phyloP scores from a whole-genome alignment of 1,140 invertebrate genomes.

The Psix sp. region DNA sequence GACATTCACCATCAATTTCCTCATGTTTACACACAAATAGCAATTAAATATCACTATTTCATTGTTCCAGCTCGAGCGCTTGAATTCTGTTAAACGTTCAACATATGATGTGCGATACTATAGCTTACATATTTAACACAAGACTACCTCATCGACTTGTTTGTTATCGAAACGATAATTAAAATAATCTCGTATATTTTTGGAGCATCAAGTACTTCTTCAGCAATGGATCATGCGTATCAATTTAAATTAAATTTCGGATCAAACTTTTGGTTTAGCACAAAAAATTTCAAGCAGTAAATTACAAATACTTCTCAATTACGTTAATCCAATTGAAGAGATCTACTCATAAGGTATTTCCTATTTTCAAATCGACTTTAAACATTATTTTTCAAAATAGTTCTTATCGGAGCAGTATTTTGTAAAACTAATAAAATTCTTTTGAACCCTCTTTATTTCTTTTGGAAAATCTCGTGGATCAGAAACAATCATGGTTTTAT shows the following conservation, averaged over 20 bases:
- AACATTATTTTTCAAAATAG: constrained; percentile 4
- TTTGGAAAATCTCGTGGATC: not conserved
- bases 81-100: too few species aligned
- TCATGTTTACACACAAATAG: too few species aligned
- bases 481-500: not conserved
- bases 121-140: constrained; percentile 18
- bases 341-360: constrained; percentile 1
- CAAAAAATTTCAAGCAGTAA: constrained; percentile 13
- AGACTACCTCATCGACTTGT: constrained; percentile 2
- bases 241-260: constrained; percentile 8
- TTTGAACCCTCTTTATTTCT: not conserved
- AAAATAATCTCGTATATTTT: constrained; percentile 24
- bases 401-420: not conserved
- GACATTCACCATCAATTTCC: too few species aligned
- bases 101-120: constrained; percentile 13
- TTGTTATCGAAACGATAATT: constrained; percentile 15
- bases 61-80: too few species aligned
- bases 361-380: not conserved
- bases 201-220: constrained; percentile 7
- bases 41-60: too few species aligned
- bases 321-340: not conserved
- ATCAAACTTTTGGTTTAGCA: constrained; percentile 11
- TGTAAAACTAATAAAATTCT: constrained; percentile 3
- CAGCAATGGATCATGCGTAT: not conserved
- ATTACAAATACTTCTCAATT: constrained; percentile 16